phyloP scores from a whole-genome alignment of 2,888 invertebrate genomes.

The Phyllotreta cruciferae region DNA sequence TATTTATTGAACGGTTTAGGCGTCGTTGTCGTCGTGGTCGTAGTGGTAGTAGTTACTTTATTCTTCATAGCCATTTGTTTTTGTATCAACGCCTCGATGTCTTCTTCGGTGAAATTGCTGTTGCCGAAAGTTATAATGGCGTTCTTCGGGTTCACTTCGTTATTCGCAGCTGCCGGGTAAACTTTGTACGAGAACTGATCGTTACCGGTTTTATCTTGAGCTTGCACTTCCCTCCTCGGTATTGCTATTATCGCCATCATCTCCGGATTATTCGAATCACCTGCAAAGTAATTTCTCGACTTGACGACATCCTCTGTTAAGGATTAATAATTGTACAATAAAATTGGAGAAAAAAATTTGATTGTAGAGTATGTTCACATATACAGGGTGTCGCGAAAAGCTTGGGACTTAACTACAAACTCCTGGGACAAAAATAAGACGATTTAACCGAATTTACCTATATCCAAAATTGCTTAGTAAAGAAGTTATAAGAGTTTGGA shows the following conservation, averaged over 20 bases:
- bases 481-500: no score
- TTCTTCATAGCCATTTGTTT: slow-evolving; percentile 62
- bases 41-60: slow-evolving; percentile 48
- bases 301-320: slow-evolving; percentile 61
- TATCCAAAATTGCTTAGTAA: no score
- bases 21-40: slow-evolving; percentile 59
- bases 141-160: slow-evolving; percentile 46
- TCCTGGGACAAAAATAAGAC: no score
- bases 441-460: no score
- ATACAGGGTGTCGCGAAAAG: no score
- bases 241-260: slow-evolving; percentile 52
- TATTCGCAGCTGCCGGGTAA: slow-evolving; percentile 48
- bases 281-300: slow-evolving; percentile 27
- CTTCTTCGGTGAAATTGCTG: slow-evolving; percentile 80
- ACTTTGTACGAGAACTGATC: slow-evolving; percentile 53
- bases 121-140: slow-evolving; percentile 61
- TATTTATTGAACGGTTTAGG: slow-evolving; percentile 58
- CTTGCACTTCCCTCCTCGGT: slow-evolving; percentile 47
- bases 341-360: slow-evolving; percentile 64
- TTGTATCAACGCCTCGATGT: slow-evolving; percentile 75
- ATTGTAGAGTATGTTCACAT: slow-evolving; percentile 55
- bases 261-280: slow-evolving; percentile 41
- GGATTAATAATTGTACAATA: slow-evolving; percentile 65
- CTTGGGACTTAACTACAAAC: no score
- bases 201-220: slow-evolving; percentile 51